Conservation (phyloP, 2,888 invertebrate genomes). For the Athalia circularis region DNA sequence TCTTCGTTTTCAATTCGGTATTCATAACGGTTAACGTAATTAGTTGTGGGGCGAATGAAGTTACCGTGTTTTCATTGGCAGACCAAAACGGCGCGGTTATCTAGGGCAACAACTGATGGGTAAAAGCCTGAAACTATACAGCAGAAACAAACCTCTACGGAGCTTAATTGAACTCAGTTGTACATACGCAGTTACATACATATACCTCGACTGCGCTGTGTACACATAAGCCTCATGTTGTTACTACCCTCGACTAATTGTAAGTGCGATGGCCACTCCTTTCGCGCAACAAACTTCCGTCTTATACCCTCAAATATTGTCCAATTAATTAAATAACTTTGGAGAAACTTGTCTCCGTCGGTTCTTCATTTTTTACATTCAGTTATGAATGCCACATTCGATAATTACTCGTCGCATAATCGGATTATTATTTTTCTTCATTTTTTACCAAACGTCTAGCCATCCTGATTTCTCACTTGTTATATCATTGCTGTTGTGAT, state of each 20-base stretch:
- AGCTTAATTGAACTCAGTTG: constrained; percentile 32
- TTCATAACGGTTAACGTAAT: constrained; percentile 18
- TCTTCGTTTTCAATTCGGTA: constrained; percentile 11
- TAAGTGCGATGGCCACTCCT: constrained; percentile 23
- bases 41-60: background rate
- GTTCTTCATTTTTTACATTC: no score
- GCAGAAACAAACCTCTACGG: constrained; percentile 7
- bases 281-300: constrained; percentile 2
- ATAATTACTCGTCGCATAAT: background rate
- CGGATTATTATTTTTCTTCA: no score
- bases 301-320: background rate
- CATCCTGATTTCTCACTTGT: no score
- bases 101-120: background rate
- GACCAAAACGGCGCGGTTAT: constrained; percentile 10
- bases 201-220: no score
- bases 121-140: background rate
- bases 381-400: no score
- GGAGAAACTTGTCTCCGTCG: no score
- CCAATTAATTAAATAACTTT: no score
- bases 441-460: no score
- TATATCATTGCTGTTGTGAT: no score
- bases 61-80: background rate
- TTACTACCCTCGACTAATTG: constrained; percentile 16
- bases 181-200: constrained; percentile 5
- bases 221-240: background rate